Percentiles rank a stretch among this genome's conserved stretches.
phyloP scores from a whole-genome alignment of 1,140 invertebrate species.

The Leucophenga varia region DNA sequence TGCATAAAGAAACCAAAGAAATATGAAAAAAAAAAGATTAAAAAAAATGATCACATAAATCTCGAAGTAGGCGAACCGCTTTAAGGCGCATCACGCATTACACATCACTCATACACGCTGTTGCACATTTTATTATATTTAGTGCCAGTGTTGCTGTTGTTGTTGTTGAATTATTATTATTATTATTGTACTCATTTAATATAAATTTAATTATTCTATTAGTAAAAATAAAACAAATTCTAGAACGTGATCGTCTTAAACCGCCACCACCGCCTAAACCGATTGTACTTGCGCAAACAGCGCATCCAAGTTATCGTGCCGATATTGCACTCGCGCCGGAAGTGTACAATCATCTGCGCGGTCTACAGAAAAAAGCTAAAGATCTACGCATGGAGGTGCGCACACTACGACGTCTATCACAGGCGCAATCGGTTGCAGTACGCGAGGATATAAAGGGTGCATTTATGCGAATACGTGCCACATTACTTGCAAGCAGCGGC shows the following conservation, averaged over 20 bases:
- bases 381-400: constrained; percentile 84
- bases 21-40: background rate
- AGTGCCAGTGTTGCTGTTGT: no score
- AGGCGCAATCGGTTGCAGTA: constrained; percentile 87
- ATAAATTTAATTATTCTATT: background rate
- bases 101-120: constrained; percentile 13
- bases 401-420: constrained; percentile 83
- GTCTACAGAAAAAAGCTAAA: constrained; percentile 85
- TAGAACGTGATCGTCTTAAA: constrained; percentile 80
- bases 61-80: no score
- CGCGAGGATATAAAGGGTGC: constrained; percentile 88
- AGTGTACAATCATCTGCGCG: constrained; percentile 81
- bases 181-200: background rate
- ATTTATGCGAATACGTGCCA: constrained; percentile 78
- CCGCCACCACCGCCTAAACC: constrained; percentile 84
- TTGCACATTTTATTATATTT: no score
- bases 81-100: background rate
- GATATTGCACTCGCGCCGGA: constrained; percentile 72
- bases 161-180: no score
- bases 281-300: constrained; percentile 64
- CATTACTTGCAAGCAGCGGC: constrained; percentile 67
- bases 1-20: no score
- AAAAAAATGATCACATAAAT: background rate
- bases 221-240: no score
- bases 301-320: constrained; percentile 62